Conservation (phyloP, 2,113 vertebrate species). For the Gallinago jamesoni region DNA sequence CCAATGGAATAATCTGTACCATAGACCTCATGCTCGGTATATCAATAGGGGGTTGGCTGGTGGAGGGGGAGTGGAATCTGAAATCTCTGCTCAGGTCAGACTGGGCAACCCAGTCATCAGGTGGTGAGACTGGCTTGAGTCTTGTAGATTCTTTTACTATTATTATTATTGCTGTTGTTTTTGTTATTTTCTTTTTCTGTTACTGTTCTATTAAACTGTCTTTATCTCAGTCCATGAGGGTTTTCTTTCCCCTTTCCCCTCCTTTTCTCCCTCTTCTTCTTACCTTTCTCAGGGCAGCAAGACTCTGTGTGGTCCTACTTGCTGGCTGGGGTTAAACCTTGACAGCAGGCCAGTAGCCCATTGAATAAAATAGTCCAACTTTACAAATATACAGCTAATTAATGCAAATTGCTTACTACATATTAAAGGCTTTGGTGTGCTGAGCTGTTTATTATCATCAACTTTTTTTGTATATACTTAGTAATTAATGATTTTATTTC, state of each 20-base stretch:
- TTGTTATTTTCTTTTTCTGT: background rate
- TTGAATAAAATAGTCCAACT: background rate
- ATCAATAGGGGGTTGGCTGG: background rate
- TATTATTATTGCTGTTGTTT: background rate
- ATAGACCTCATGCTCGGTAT: background rate
- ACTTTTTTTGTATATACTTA: background rate
- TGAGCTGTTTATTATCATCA: background rate
- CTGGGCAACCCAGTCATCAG: background rate
- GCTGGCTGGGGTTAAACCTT: background rate
- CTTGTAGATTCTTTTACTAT: background rate
- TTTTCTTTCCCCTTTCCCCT: background rate
- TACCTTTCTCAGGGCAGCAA: background rate
- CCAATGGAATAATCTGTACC: background rate
- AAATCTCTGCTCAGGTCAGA: background rate
- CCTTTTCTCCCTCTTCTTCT: background rate
- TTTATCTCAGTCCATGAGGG: background rate
- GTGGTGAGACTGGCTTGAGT: background rate
- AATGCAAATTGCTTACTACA: background rate
- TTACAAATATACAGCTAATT: background rate
- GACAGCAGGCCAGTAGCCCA: background rate
- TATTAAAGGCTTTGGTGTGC: background rate
- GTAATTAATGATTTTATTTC: background rate
- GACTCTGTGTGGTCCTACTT: background rate
- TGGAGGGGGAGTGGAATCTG: background rate
- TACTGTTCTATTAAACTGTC: background rate